Evolutionary conservation across 2,113 vertebrate genomes (phyloP).

Genomic region (Ciconia boyciana): DNA sequence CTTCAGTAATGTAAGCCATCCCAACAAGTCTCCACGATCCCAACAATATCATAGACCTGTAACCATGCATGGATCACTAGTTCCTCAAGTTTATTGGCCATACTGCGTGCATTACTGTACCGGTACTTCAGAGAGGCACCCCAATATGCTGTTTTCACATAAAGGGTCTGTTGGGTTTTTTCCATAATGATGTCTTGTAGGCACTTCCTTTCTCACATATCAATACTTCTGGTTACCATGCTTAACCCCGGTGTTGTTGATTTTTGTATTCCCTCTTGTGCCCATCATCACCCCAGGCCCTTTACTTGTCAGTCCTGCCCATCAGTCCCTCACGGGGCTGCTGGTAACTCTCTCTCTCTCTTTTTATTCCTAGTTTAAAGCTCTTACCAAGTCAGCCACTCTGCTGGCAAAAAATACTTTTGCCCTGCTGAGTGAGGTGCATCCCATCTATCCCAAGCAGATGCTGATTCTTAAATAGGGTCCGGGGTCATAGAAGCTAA

Average conservation of each 20-base stretch:
- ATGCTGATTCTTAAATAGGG: neutral
- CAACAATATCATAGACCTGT: neutral
- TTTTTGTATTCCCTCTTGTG: neutral
- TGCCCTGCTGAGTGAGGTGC: neutral
- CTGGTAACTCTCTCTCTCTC: neutral
- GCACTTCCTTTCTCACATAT: neutral
- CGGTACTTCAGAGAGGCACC: neutral
- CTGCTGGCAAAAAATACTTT: neutral
- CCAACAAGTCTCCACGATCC: neutral
- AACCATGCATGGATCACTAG: neutral
- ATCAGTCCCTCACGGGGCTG: neutral
- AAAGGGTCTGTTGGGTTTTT: neutral
- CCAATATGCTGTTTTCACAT: neutral
- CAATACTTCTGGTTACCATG: neutral
- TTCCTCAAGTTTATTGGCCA: neutral
- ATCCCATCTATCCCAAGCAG: neutral
- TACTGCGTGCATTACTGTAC: too few species aligned
- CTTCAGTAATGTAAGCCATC: neutral
- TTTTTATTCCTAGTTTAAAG: neutral
- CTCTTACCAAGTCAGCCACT: neutral
- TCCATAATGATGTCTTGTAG: neutral
- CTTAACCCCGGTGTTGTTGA: neutral
- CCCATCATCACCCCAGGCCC: neutral
- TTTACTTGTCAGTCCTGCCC: neutral
- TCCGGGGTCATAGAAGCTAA: fast-evolving